Evolutionary conservation across 2,113 vertebrate species (phyloP).

Genomic region (Nothoprocta pentlandii): DNA sequence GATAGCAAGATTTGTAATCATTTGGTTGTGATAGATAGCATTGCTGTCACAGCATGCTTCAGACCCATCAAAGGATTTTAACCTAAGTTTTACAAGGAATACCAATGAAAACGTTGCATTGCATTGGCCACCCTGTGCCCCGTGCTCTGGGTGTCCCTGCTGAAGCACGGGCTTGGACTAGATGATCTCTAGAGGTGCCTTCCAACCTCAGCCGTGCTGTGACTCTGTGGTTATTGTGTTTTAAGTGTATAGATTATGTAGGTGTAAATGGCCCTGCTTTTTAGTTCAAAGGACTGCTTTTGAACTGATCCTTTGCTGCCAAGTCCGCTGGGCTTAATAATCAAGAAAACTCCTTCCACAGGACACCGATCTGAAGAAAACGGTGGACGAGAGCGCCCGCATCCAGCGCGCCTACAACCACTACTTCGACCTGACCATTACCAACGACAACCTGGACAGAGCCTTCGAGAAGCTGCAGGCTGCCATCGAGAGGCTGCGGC

Average conservation of each 20-base stretch:
- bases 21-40: neutral
- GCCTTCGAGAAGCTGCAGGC: constrained; percentile 95
- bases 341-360: constrained; percentile 60
- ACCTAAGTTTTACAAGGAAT: neutral
- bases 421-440: constrained; percentile 96
- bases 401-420: constrained; percentile 96
- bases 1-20: neutral
- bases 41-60: neutral
- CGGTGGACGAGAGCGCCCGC: constrained; percentile 94
- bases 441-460: constrained; percentile 97
- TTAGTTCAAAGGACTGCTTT: neutral
- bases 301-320: neutral
- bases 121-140: no score
- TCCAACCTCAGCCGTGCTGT: no score
- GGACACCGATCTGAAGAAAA: constrained; percentile 98
- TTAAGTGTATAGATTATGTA: neutral
- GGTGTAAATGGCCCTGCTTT: neutral
- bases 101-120: neutral
- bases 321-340: neutral
- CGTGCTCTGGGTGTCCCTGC: no score
- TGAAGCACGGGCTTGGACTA: no score
- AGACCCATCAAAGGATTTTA: neutral
- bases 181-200: no score
- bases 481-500: constrained; percentile 87
- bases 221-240: neutral